Conservation (phyloP, 23 tunicate genomes). For the Phallusia fumigata region DNA sequence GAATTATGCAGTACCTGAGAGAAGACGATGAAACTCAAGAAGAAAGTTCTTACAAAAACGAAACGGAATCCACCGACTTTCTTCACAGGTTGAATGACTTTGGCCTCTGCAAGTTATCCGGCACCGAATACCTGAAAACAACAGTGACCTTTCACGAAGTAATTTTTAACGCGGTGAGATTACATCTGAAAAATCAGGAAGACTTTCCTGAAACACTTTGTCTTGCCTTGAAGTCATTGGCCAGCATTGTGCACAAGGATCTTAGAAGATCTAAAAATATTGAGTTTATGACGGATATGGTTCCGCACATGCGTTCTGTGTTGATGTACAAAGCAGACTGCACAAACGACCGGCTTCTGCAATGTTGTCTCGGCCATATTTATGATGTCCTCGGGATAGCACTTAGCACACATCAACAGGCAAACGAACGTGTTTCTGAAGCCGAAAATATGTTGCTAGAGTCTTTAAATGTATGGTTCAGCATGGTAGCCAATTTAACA, state of each 20-base stretch:
- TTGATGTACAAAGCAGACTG: not conserved
- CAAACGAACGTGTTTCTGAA: not conserved
- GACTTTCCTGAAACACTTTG: not conserved
- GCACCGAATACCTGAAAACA: not conserved
- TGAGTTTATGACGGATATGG: not conserved
- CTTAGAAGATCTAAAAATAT: not conserved
- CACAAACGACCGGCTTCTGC: not conserved
- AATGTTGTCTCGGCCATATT: not conserved
- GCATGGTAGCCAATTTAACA: not conserved
- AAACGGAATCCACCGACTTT: not conserved
- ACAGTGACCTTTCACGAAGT: not conserved
- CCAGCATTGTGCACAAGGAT: slow-evolving; percentile 4
- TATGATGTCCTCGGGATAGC: not conserved
- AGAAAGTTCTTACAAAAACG: not conserved
- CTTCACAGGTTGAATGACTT: not conserved
- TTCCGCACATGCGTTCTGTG: not conserved
- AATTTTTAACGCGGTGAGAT: not conserved
- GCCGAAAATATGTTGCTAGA: not conserved
- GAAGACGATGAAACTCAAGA: not conserved
- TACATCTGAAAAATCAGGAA: no score
- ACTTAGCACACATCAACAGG: not conserved
- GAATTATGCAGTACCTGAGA: not conserved
- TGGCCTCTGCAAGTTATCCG: not conserved
- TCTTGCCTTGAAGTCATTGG: not conserved
- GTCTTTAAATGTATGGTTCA: not conserved